Conservation (phyloP, 1,140 invertebrate species). For the Pseudomyrmex pallidus region DNA sequence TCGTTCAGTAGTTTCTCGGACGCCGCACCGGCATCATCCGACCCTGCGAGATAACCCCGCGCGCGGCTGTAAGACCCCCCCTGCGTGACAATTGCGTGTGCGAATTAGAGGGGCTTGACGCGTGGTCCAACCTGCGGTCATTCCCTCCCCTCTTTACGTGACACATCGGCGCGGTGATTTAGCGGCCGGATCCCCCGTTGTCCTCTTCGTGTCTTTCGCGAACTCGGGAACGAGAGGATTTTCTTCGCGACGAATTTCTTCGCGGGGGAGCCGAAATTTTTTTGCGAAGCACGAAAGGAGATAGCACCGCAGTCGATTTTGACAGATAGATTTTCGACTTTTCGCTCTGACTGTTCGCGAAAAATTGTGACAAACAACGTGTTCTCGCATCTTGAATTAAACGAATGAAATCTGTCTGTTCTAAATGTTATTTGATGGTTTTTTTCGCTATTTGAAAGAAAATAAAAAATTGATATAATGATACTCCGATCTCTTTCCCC, state of each 20-base stretch:
- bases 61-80: conserved; percentile 41
- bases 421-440: too few relatives aligned
- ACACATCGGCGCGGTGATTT: conserved; percentile 14
- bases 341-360: neutral
- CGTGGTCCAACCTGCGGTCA: neutral
- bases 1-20: conserved; percentile 85
- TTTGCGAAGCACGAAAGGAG: neutral
- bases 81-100: conserved; percentile 56
- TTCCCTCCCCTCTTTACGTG: neutral
- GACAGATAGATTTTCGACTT: neutral
- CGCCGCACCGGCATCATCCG: conserved; percentile 84
- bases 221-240: conserved; percentile 9
- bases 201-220: conserved; percentile 44
- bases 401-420: too few relatives aligned
- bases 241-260: neutral
- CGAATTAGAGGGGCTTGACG: neutral
- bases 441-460: too few relatives aligned
- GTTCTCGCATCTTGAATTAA: too few relatives aligned
- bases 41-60: conserved; percentile 70
- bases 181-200: conserved; percentile 5
- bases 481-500: neutral
- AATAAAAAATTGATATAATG: neutral
- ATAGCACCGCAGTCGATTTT: neutral
- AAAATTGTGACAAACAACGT: neutral
- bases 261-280: neutral